phyloP scores from a whole-genome alignment of 23 tunicate genomes.

The Trididemnum nubilum region DNA sequence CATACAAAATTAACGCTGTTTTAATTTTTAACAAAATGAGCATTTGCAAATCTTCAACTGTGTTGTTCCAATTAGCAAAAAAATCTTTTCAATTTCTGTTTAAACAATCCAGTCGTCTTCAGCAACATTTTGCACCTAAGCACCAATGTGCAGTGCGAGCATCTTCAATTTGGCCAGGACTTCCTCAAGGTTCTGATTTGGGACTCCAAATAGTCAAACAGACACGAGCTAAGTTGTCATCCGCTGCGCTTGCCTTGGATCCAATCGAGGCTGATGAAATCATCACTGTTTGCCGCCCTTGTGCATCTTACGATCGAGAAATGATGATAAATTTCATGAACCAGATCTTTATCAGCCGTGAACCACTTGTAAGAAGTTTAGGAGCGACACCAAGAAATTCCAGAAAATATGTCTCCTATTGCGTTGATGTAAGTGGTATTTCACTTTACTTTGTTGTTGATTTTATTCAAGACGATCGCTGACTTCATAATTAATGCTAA shows the following conservation, averaged over 20 bases:
- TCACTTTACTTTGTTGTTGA: not conserved
- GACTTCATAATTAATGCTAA: too few relatives aligned
- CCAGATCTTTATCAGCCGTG: constrained; percentile 53
- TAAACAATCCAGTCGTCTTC: not conserved
- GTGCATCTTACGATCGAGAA: constrained; percentile 42
- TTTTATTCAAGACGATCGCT: too few relatives aligned
- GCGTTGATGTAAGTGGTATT: constrained; percentile 69
- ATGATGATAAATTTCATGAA: constrained; percentile 68
- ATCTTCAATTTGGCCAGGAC: too few relatives aligned
- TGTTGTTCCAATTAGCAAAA: not conserved
- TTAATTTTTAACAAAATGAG: not conserved
- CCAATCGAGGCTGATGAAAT: not conserved
- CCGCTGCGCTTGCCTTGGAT: not conserved
- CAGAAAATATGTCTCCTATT: constrained; percentile 50
- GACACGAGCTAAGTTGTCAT: not conserved
- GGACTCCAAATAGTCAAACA: too few relatives aligned
- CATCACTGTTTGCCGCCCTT: constrained; percentile 32
- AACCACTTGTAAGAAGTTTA: constrained; percentile 64
- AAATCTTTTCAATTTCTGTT: not conserved
- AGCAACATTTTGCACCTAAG: too few relatives aligned
- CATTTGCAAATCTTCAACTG: not conserved
- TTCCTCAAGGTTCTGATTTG: too few relatives aligned
- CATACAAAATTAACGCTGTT: too few relatives aligned
- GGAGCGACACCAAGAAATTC: constrained; percentile 57
- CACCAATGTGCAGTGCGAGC: too few relatives aligned